Evolutionary conservation across 2,113 vertebrate genomes (phyloP).

Genomic region (Passer montanus): DNA sequence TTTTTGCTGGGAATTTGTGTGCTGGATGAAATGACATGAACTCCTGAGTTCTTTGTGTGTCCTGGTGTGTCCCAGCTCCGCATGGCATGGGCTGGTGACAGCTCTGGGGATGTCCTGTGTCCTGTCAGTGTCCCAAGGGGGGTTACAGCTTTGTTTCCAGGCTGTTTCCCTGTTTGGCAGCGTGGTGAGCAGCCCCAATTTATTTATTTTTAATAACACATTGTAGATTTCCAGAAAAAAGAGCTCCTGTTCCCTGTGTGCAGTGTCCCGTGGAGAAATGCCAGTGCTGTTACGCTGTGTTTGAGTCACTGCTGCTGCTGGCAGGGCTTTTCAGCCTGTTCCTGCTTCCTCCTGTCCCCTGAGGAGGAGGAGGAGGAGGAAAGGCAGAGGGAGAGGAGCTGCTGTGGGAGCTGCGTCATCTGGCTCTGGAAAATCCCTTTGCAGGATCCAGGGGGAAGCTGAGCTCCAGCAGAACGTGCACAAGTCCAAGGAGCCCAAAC

Average conservation of each 20-base stretch:
- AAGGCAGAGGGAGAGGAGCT: background rate
- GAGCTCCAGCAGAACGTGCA: background rate
- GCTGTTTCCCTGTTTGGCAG: background rate
- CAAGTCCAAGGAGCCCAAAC: background rate
- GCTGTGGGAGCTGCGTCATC: background rate
- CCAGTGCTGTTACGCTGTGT: fast-evolving
- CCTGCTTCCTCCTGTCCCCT: background rate
- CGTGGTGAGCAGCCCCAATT: background rate
- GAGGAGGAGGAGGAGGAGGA: background rate
- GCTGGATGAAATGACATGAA: background rate
- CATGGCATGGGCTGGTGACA: background rate
- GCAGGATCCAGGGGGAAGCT: background rate
- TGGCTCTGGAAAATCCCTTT: background rate
- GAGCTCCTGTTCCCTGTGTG: background rate
- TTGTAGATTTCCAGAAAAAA: background rate
- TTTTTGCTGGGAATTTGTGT: background rate
- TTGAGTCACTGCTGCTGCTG: background rate
- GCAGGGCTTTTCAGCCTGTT: background rate
- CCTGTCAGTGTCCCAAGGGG: fast-evolving
- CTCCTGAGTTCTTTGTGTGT: background rate
- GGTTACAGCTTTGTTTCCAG: background rate
- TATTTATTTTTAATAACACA: background rate
- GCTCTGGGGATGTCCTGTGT: background rate
- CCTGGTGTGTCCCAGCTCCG: background rate
- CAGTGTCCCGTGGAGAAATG: background rate